A percentile compares a stretch with the other conserved stretches of the same genome.
Conservation (phyloP, 2,888 invertebrate species). For the Lithophane socia region DNA sequence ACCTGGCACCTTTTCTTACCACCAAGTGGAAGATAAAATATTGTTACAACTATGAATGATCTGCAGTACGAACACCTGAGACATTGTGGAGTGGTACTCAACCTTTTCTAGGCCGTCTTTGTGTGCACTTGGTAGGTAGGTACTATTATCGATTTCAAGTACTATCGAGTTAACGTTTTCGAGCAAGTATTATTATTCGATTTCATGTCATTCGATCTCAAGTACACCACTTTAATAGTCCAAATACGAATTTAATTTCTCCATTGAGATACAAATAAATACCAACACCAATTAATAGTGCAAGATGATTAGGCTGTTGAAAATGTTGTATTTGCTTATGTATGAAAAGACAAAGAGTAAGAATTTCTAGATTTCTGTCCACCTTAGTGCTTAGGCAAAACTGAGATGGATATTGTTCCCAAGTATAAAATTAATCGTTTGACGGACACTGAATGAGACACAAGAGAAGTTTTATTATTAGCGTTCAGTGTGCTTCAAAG, state of each 20-base stretch:
- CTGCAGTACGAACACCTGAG: conserved; percentile 24
- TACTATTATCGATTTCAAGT: neutral
- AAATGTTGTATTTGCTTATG: conserved; percentile 8
- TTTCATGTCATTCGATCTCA: no score
- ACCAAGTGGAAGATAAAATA: conserved; percentile 5
- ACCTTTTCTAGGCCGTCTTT: conserved; percentile 11
- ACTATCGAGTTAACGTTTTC: no score
- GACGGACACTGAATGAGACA: no score
- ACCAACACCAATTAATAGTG: no score
- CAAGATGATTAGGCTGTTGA: no score
- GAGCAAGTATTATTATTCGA: no score
- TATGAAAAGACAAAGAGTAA: neutral
- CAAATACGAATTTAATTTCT: no score
- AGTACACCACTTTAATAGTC: no score
- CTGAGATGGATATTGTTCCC: neutral
- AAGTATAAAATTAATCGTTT: neutral
- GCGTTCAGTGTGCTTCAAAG: no score
- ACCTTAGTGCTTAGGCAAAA: no score
- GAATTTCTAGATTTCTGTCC: neutral
- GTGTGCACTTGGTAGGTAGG: neutral
- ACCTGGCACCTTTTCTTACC: neutral
- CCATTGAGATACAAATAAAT: no score
- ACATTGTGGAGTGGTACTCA: conserved; percentile 22
- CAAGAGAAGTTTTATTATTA: no score
- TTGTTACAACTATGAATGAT: conserved; percentile 13